phyloP scores from a whole-genome alignment of 2,113 vertebrate genomes.

The Craseonycteris thonglongyai region DNA sequence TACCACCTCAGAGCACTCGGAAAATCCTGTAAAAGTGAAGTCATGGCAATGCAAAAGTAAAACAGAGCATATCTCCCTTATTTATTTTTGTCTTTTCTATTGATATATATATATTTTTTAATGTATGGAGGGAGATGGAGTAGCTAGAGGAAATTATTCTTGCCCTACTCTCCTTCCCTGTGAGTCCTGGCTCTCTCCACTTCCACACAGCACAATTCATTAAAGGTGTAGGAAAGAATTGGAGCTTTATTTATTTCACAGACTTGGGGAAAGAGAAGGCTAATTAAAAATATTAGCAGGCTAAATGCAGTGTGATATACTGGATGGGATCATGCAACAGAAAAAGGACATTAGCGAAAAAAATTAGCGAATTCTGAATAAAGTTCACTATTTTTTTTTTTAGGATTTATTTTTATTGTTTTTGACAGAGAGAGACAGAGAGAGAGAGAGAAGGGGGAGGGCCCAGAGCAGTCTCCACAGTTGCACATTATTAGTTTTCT shows the following conservation, averaged over 20 bases:
- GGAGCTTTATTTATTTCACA: background rate
- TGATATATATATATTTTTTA: background rate
- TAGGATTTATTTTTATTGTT: no score
- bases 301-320: background rate
- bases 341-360: background rate
- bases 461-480: no score
- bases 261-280: background rate
- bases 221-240: background rate
- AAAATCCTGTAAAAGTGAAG: constrained; percentile 19
- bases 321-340: background rate
- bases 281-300: background rate
- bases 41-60: background rate
- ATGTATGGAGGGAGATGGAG: background rate
- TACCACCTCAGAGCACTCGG: background rate
- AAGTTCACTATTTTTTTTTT: no score
- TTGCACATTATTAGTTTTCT: no score
- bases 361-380: background rate
- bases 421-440: no score
- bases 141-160: background rate
- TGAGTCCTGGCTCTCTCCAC: background rate
- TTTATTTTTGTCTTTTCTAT: background rate
- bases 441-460: no score
- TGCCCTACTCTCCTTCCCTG: background rate
- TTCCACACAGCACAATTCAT: background rate
- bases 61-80: background rate